phyloP scores from a whole-genome alignment of 2,888 invertebrate species.

The Dryobotodes eremita region DNA sequence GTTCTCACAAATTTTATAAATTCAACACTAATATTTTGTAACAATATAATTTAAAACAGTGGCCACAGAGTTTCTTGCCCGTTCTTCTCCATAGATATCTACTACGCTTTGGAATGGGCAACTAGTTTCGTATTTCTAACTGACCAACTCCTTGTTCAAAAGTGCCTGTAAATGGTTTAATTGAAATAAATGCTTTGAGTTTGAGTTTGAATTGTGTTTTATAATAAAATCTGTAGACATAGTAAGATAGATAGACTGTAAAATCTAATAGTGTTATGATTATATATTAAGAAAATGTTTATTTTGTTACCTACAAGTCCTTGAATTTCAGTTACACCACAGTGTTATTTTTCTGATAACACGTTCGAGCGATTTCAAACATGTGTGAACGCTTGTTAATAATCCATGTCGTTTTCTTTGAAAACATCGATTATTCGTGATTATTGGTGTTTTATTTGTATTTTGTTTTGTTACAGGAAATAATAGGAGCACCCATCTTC shows the following conservation, averaged over 20 bases:
- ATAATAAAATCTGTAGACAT: too few relatives aligned
- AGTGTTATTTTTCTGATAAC: conserved; percentile 47
- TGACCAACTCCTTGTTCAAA: too few relatives aligned
- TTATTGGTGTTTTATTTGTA: neutral
- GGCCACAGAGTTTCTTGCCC: too few relatives aligned
- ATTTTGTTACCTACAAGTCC: conserved; percentile 3
- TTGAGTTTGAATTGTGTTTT: too few relatives aligned
- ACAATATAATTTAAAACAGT: too few relatives aligned
- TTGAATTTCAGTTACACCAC: conserved; percentile 29
- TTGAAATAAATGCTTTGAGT: too few relatives aligned
- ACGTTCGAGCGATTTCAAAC: conserved; percentile 9
- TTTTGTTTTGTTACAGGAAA: conserved; percentile 76
- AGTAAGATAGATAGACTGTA: neutral
- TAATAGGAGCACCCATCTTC: conserved; percentile 73
- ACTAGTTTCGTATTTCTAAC: too few relatives aligned
- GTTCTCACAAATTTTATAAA: too few relatives aligned
- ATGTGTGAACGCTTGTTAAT: neutral
- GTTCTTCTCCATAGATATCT: too few relatives aligned
- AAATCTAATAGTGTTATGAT: neutral
- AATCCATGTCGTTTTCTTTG: conserved; percentile 10
- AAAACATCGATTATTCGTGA: neutral
- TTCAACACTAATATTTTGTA: too few relatives aligned
- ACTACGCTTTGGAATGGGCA: too few relatives aligned
- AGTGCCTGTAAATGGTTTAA: too few relatives aligned
- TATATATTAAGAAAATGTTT: neutral